Evolutionary conservation across 2,888 invertebrate species (phyloP), one percentile per base, ranked within the genome.

Genomic region (Microctonus aethiopoides): DNA sequence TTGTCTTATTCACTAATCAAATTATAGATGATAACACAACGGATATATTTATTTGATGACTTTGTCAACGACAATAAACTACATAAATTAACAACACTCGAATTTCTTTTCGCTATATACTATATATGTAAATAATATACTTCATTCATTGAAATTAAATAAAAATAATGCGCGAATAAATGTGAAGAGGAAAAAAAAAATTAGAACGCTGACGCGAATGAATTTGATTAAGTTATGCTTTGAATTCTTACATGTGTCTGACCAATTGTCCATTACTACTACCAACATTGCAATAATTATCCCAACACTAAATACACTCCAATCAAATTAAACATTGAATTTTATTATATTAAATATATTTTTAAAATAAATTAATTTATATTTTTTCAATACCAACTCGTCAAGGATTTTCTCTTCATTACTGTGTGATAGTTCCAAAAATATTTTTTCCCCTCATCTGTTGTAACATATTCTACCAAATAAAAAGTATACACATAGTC

Each of bases 1-100:
- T 16, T 46, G 46, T 46, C 46, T 16, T 46, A 6, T 6, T 46
- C 46, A 16, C 46, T 62, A 62, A 62, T 62, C 32, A 62, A 62
- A 62, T 51, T 62, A 62, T 62, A 62, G 10, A 29, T 41, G 16
- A 29, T 41, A 62, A 51, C 13, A 29, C 7, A 26, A 16, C 13
- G 3, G 29, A 46, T 5, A n/a, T 46, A 46, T 16, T 16, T n/a
- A n/a, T 0, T 1, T 20, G 5, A n/a, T 7, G 9, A 46, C 16
- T 46, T 46, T 16, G 16, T 7, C 46, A 5, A 7, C 16, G 46
- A 16, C 16, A 16, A n/a, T n/a, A n/a, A n/a, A n/a, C n/a, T n/a
- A n/a, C n/a, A n/a, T n/a, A n/a, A n/a, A n/a, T n/a, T n/a, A n/a
- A n/a, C n/a, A n/a, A n/a, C n/a, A n/a, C n/a, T n/a, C n/a, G 20